phyloP scores from a whole-genome alignment of 30 jellyfish, hydroid and myxozoan genomes.

The Nemopilema nomurai region DNA sequence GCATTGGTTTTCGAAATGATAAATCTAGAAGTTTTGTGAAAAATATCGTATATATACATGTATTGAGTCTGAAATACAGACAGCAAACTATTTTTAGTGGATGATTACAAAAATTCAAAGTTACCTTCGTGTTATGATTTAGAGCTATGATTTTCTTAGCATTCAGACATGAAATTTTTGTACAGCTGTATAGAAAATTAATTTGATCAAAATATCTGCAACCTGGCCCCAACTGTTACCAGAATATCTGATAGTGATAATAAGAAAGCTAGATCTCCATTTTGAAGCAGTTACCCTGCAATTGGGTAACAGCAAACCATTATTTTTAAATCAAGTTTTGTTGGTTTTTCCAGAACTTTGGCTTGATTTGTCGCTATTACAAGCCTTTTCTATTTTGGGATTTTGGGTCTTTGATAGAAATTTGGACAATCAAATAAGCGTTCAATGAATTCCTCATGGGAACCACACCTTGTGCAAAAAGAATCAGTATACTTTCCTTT shows the following conservation, averaged over 20 bases:
- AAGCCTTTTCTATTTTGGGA: constrained; percentile 8
- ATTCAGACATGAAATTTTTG: neutral
- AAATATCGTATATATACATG: neutral
- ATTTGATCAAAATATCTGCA: neutral
- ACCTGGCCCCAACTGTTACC: neutral
- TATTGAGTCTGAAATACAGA: neutral
- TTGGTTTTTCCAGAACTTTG: neutral
- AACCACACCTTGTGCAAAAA: neutral
- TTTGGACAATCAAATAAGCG: constrained; percentile 5
- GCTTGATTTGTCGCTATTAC: constrained; percentile 1
- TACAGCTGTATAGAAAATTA: neutral
- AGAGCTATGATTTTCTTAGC: neutral
- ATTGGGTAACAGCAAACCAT: constrained; percentile 16
- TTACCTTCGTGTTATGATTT: neutral
- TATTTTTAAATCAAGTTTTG: neutral
- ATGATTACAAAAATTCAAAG: neutral
- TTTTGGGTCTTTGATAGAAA: constrained; percentile 11
- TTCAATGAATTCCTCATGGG: neutral
- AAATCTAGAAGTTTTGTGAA: neutral
- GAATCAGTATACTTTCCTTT: constrained; percentile 20
- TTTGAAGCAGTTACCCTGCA: constrained; percentile 5
- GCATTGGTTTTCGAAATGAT: neutral
- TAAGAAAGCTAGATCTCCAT: neutral
- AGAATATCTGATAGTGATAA: neutral
- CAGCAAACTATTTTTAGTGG: no score